phyloP scores from a whole-genome alignment of 1,140 invertebrate genomes.

The Lepidostoma basale region DNA sequence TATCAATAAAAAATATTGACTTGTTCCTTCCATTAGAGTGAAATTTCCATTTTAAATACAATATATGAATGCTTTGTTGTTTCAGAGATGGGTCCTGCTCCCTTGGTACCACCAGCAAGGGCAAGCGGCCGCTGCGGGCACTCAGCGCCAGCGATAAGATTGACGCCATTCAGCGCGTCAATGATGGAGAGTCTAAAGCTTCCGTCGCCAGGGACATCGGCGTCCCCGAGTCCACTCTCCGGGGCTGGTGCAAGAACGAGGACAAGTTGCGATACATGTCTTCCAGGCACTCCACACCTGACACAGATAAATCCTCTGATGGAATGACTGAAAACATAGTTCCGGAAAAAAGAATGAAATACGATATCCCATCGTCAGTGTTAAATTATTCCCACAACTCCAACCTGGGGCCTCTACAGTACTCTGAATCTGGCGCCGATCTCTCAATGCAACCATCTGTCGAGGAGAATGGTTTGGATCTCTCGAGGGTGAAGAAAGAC shows the following conservation, averaged over 20 bases:
- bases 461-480: conserved; percentile 35
- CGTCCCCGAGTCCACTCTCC: conserved; percentile 80
- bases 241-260: conserved; percentile 86
- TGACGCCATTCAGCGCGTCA: conserved; percentile 77
- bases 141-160: conserved; percentile 78
- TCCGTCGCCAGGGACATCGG: conserved; percentile 81
- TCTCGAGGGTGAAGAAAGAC: conserved; percentile 33
- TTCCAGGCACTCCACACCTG: conserved; percentile 68
- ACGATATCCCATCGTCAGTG: conserved; percentile 53
- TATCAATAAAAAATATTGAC: background rate
- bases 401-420: conserved; percentile 48
- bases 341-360: conserved; percentile 62
- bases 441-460: conserved; percentile 22
- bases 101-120: conserved; percentile 54
- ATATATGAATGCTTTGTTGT: conserved; percentile 24
- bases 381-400: conserved; percentile 49
- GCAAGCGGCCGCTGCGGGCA: conserved; percentile 73
- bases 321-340: conserved; percentile 46
- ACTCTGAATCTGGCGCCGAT: conserved; percentile 48
- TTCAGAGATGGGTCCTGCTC: conserved; percentile 46
- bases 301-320: conserved; percentile 64
- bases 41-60: background rate
- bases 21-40: background rate
- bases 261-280: conserved; percentile 76
- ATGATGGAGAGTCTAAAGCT: conserved; percentile 81